Evolutionary conservation across 2,888 invertebrate genomes (phyloP), one percentile per base, ranked within the genome.

Genomic region (Zaprionus obscuricornis): DNA sequence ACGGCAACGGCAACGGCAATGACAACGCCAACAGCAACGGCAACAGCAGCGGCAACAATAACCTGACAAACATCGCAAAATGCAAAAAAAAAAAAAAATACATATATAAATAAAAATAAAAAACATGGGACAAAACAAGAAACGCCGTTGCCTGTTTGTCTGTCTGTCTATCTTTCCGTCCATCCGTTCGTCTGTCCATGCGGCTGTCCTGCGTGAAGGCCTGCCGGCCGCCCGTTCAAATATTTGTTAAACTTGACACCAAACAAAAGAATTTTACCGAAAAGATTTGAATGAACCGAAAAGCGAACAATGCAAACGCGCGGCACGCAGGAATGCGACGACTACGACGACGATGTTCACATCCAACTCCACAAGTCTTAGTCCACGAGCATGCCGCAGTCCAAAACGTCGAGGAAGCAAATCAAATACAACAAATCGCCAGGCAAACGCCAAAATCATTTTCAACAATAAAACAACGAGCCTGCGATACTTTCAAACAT

Each of bases 201-300:
- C n/a, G n/a, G n/a, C n/a, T n/a, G n/a, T n/a, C n/a, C n/a, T n/a
- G n/a, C n/a, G n/a, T n/a, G n/a, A n/a, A n/a, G n/a, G n/a, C n/a
- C n/a, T 27, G 42, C 26, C 47, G 58, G 42, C 29, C 51, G 65
- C 68, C 66, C 69, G 79, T 76, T 77, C 70, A 87, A 87, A 86
- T 86, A 85, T 87, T 88, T 86, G 87, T 84, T 87, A 85, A 87
- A 87, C 87, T 87, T 87, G 87, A 87, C 87, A 87, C 87, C 87
- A 88, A 86, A 87, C 87, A 88, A 88, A 88, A 87, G 86, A 85
- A 86, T 84, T 84, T 85, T 83, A 81, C 85, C 87, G 81, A 84
- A 82, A 74, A 74, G 70, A 82, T 77, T 84, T 81, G 74, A 81
- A 79, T 84, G 78, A 79, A 79, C 63, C 74, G 47, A 81, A 74